A percentile compares a stretch with the other conserved stretches of the same genome.
These are phyloP conservation scores for Orientallactaga bullata DNA, from an alignment of 2,113 vertebrate species.

Conservation along the genomic window DNA sequence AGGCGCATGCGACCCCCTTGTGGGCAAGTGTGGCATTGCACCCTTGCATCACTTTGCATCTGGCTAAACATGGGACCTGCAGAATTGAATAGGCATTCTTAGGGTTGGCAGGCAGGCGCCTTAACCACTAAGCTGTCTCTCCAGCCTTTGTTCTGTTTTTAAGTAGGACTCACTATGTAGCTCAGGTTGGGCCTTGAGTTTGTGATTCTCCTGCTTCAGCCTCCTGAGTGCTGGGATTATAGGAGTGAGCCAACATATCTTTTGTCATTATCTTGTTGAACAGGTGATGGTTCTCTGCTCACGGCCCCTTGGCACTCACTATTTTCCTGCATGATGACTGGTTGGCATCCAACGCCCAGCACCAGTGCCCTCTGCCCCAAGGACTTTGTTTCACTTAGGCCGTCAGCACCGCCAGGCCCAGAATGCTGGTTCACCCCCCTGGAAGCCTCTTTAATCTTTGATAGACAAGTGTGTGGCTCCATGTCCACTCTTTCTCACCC, in stretches of 20 bases:
- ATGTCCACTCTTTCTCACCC: neutral
- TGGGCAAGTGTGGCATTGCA: no score
- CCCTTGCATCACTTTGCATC: no score
- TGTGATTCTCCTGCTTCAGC: neutral
- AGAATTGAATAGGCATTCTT: no score
- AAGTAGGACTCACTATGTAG: neutral
- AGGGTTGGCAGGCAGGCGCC: no score
- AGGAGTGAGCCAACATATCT: fast-evolving
- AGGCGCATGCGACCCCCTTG: no score
- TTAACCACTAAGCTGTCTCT: no score
- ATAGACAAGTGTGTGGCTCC: neutral
- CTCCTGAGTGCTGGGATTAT: neutral
- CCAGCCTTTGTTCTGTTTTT: neutral
- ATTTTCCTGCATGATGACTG: neutral
- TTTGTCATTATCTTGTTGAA: no score
- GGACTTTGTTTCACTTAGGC: neutral
- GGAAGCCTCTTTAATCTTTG: neutral
- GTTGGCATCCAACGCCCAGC: neutral
- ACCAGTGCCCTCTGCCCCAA: neutral
- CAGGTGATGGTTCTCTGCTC: neutral
- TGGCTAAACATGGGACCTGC: no score
- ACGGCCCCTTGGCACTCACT: neutral
- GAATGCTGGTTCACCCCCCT: neutral
- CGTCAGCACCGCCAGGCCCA: neutral
- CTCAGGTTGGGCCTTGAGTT: no score